Conservation (phyloP, 2,113 vertebrate species). For the Phylloscopus trochilus region DNA sequence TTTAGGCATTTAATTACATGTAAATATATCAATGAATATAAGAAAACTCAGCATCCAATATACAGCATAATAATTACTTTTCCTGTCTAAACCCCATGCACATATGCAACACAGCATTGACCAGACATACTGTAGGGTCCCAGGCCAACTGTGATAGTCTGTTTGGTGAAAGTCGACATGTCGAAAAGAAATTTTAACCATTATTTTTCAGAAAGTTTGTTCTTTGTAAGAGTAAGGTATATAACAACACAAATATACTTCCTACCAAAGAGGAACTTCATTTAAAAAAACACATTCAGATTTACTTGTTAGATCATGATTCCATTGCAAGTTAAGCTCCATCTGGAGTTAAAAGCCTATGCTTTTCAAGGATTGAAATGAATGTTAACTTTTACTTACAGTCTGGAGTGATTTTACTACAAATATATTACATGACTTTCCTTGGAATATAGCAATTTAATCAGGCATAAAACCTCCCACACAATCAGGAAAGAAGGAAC, state of each 20-base stretch:
- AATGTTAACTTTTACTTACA: background rate
- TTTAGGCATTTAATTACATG: background rate
- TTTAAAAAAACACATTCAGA: background rate
- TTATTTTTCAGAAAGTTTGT: background rate
- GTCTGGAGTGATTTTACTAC: background rate
- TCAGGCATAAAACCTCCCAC: background rate
- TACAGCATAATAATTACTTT: background rate
- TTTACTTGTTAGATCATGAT: background rate
- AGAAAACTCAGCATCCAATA: background rate
- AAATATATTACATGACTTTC: background rate
- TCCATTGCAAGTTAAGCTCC: background rate
- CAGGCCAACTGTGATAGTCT: background rate
- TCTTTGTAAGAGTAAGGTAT: background rate
- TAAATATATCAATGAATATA: background rate
- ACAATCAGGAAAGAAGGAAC: background rate
- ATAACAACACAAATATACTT: background rate
- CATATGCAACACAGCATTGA: background rate
- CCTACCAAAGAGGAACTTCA: background rate
- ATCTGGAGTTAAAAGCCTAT: background rate
- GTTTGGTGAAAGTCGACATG: background rate
- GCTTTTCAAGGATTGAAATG: background rate
- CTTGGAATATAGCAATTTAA: background rate
- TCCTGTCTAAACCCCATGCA: background rate
- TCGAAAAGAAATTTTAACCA: background rate
- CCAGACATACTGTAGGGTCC: background rate